Base-by-base conservation (phyloP, 2,797 vertebrate genomes). In the Pelodytes ibericus region DNA sequence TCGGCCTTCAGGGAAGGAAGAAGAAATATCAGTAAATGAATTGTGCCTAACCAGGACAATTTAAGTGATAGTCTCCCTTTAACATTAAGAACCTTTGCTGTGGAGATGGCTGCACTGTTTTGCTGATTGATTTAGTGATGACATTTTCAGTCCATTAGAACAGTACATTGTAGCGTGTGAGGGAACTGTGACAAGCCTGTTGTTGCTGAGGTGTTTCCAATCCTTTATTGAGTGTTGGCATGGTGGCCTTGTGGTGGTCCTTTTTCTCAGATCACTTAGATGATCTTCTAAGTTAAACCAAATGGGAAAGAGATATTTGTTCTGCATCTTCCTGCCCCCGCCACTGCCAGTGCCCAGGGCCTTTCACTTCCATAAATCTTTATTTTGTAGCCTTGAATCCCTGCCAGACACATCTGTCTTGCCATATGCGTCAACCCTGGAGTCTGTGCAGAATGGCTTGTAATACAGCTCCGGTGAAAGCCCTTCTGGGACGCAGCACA, bases 331-430 rank as follows among this genome's bases (percentile, higher is more conserved):
- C 87, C 89, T 88, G 86, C 87, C 87, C 88, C 87, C 84, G 83
- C 84, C 82, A 90, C 91, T 91, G 90, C 92, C 94, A 90, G 91
- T 97, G 96, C 95, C 95, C 95, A 95, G 95, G 95, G 95, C 95
- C 96, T 96, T 96, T 95, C 92, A 95, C 96, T 94, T 89, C 95
- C 94, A 98, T 96, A 96, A 95, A 94, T 95, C 93, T 94, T 94
- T 93, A 94, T 91, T 92, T 92, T 92, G 88, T 88, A 92, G 92
- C 90, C 93, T 95, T 97, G 95, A 98, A 96, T 89, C 88, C 88
- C 84, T 90, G 96, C 97, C 97, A 98, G 94, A 95, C 94, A 93
- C 96, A 98, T 96, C 96, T 98, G 96, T 95, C 95, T 97, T 92
- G 92, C 96, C 97, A 98, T 95, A 97, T 98, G 95, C 89, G 89